These are phyloP conservation scores for Apoda limacodes DNA, from an alignment of 2,888 invertebrate species.

Conservation along the genomic window DNA sequence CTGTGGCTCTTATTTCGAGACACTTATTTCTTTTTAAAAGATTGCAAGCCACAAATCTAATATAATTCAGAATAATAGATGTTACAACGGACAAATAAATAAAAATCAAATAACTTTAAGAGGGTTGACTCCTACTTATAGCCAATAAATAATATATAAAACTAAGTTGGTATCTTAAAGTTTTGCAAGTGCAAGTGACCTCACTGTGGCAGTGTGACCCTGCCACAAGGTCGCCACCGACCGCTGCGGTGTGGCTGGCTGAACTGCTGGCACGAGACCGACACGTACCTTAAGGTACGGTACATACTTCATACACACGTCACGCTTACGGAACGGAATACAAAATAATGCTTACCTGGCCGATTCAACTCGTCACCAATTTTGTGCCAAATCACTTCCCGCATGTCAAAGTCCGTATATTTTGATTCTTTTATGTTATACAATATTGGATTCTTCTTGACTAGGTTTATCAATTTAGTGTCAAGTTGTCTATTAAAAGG, in stretches of 20 bases:
- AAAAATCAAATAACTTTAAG: no score
- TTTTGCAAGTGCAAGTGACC: background rate
- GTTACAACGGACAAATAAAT: no score
- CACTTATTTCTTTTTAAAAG: no score
- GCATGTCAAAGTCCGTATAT: constrained; percentile 54
- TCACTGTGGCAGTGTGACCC: constrained; percentile 3
- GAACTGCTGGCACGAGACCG: no score
- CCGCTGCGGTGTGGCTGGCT: no score
- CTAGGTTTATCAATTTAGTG: constrained; percentile 39
- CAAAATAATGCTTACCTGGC: constrained; percentile 42
- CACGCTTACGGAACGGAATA: constrained; percentile 22
- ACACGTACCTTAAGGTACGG: no score
- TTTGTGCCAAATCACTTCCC: constrained; percentile 59
- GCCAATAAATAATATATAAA: no score
- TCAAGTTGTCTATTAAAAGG: constrained; percentile 45
- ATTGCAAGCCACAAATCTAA: no score
- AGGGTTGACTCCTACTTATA: no score
- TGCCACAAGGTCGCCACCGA: background rate
- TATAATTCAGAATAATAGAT: no score
- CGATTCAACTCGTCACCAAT: constrained; percentile 52
- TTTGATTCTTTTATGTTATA: constrained; percentile 46
- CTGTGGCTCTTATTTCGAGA: no score
- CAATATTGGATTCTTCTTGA: constrained; percentile 40
- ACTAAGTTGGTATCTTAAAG: no score
- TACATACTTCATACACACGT: constrained; percentile 4